Conservation (phyloP, 2,113 vertebrate genomes). For the Xiphorhynchus elegans region DNA sequence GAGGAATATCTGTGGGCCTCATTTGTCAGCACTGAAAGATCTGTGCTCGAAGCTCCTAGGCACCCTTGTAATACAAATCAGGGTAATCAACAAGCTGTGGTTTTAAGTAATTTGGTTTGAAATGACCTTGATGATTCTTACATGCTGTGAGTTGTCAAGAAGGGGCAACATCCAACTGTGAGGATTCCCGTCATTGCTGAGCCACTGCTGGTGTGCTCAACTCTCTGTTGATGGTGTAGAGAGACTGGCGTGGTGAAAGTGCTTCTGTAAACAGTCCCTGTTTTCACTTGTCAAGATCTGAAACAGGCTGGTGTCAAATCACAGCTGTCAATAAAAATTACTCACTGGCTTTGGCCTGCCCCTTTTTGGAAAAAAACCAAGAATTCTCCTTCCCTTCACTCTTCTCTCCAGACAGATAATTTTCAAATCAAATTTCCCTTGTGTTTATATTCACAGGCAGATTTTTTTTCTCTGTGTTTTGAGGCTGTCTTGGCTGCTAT, state of each 20-base stretch:
- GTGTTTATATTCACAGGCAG: background rate
- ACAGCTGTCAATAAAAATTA: constrained; percentile 22
- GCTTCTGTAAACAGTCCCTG: background rate
- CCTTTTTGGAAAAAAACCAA: background rate
- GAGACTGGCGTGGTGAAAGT: background rate
- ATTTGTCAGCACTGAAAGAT: background rate
- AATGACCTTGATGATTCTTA: background rate
- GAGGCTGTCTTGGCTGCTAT: background rate
- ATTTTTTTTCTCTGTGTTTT: background rate
- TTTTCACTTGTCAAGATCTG: background rate
- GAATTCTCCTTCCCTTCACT: background rate
- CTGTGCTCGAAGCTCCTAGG: background rate
- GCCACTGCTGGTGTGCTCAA: background rate
- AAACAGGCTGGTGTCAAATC: background rate
- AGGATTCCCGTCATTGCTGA: background rate
- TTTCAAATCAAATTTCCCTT: background rate
- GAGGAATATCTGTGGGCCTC: background rate
- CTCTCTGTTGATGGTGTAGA: background rate
- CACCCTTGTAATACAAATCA: background rate
- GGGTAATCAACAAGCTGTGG: background rate
- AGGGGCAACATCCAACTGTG: background rate
- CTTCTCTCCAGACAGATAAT: background rate
- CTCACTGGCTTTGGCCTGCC: background rate
- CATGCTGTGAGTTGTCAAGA: background rate
- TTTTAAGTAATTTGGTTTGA: background rate